phyloP scores from a whole-genome alignment of 2,888 invertebrate species.

The Leptopilina drosophilae region DNA sequence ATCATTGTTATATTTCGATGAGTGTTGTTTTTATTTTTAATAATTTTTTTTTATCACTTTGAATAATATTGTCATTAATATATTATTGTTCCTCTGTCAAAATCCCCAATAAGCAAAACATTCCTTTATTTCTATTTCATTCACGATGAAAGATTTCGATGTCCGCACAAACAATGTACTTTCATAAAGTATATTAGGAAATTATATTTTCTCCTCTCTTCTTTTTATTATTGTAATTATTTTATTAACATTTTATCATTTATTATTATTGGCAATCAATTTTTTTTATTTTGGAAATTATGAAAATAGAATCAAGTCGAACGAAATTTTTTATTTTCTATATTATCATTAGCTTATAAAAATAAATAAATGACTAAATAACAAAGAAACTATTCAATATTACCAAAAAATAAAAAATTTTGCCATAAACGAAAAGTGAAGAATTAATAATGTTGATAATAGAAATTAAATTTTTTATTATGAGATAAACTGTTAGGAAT shows the following conservation, averaged over 20 bases:
- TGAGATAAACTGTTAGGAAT: background rate
- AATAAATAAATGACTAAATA: too few species aligned
- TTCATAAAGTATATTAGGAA: conserved; percentile 20
- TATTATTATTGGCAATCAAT: background rate
- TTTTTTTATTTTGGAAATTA: too few species aligned
- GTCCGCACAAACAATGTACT: conserved; percentile 45
- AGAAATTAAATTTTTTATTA: too few species aligned
- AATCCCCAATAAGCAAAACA: background rate
- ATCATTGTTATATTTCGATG: background rate
- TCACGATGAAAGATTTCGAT: conserved; percentile 47
- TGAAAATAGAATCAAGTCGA: too few species aligned
- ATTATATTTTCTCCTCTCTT: conserved; percentile 1
- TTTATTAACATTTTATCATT: background rate
- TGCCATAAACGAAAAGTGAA: too few species aligned
- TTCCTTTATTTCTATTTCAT: background rate
- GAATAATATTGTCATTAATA: conserved; percentile 10
- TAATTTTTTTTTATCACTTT: background rate
- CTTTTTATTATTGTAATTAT: background rate
- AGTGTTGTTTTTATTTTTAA: background rate
- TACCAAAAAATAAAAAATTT: too few species aligned
- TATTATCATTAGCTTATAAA: too few species aligned
- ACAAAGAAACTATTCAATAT: too few species aligned
- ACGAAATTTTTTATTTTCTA: too few species aligned
- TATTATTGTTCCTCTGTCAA: background rate
- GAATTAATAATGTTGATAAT: too few species aligned